A percentile compares a stretch with the other conserved stretches of the same genome.
phyloP scores from a whole-genome alignment of 2,113 vertebrate species.

The Hydrolagus affinis region DNA sequence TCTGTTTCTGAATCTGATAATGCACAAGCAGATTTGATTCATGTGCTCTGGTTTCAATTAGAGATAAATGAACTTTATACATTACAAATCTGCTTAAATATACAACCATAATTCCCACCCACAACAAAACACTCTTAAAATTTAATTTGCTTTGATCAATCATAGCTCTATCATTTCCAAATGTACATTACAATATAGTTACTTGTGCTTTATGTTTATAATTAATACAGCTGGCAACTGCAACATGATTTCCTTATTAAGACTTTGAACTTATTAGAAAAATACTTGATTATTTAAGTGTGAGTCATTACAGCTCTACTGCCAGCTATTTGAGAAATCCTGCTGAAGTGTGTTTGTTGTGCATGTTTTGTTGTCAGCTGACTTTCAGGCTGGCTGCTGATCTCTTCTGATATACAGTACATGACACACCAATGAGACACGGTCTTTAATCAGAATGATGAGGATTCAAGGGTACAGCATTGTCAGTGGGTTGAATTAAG shows the following conservation, averaged over 20 bases:
- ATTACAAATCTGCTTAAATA: neutral
- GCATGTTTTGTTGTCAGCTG: constrained; percentile 59
- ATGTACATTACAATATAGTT: neutral
- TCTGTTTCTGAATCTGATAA: neutral
- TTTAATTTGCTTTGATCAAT: neutral
- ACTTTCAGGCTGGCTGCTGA: constrained; percentile 59
- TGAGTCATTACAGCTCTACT: neutral
- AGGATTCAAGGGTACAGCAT: constrained; percentile 33
- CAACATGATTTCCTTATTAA: neutral
- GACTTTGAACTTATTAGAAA: neutral
- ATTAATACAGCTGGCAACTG: neutral
- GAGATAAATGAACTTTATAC: neutral
- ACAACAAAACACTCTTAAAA: neutral
- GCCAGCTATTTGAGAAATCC: constrained; percentile 7
- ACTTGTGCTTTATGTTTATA: neutral
- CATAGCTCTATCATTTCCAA: neutral
- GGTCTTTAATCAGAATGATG: constrained; percentile 50
- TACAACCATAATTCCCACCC: neutral
- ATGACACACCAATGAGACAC: constrained; percentile 51
- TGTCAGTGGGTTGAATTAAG: constrained; percentile 37
- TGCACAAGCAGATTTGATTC: neutral
- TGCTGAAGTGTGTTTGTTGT: constrained; percentile 26
- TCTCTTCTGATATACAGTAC: constrained; percentile 61
- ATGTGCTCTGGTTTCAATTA: neutral
- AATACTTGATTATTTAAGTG: neutral